Percentiles rank a stretch among this genome's conserved stretches.
Evolutionary conservation across 1,140 invertebrate species (phyloP).

Genomic region (Rhizoglyphus robini): DNA sequence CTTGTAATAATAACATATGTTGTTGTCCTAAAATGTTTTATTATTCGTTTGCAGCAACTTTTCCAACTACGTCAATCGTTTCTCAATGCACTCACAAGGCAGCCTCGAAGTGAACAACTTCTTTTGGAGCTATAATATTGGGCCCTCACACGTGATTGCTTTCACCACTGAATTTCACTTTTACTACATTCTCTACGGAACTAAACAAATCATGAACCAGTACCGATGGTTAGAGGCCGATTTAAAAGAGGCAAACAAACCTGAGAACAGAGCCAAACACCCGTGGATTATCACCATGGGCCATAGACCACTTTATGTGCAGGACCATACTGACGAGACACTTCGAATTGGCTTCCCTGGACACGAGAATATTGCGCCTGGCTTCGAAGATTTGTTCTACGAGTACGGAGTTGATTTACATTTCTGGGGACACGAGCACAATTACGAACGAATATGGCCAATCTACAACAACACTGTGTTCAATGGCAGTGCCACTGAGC

Average conservation of each 20-base stretch:
- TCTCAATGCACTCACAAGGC: constrained; percentile 34
- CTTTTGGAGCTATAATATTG: constrained; percentile 47
- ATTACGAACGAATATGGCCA: neutral
- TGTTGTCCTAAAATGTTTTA: neutral
- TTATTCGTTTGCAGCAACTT: constrained; percentile 46
- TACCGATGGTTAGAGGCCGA: too few species aligned
- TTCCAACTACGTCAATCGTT: constrained; percentile 64
- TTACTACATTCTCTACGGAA: too few species aligned
- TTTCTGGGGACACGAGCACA: constrained; percentile 71
- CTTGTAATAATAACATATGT: constrained; percentile 40
- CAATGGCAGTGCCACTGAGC: neutral
- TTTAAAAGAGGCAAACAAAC: too few species aligned
- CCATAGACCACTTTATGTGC: too few species aligned
- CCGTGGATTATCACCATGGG: too few species aligned
- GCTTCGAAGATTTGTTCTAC: constrained; percentile 58
- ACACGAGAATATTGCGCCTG: too few species aligned
- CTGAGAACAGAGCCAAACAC: too few species aligned
- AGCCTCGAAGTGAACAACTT: neutral
- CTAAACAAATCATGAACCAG: too few species aligned
- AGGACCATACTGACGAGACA: constrained; percentile 22
- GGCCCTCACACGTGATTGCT: constrained; percentile 76
- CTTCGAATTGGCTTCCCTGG: too few species aligned
- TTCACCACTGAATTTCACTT: constrained; percentile 89
- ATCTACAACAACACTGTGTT: neutral
- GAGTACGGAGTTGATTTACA: constrained; percentile 78